These are phyloP conservation scores for Calidris pygmaea DNA, from an alignment of 2,113 vertebrate species.

Conservation along the genomic window DNA sequence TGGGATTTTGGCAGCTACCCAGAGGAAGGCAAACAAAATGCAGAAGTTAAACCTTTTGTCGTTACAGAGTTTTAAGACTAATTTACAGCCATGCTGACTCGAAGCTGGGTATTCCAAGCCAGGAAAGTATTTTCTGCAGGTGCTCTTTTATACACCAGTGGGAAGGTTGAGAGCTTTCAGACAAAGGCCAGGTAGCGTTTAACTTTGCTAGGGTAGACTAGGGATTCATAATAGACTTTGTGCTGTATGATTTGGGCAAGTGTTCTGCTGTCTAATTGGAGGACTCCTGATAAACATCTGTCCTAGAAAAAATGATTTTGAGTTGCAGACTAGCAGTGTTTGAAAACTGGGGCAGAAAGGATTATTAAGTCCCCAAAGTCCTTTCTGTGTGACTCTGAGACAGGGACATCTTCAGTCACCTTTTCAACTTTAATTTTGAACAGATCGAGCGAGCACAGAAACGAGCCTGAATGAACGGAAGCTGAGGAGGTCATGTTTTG, in stretches of 20 bases:
- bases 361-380: not conserved
- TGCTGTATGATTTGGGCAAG: not conserved
- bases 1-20: not conserved
- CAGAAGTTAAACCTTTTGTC: not conserved
- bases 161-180: not conserved
- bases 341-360: not conserved
- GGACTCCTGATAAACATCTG: not conserved
- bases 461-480: not conserved
- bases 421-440: constrained; percentile 4
- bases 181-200: not conserved
- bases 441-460: constrained; percentile 54
- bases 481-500: not conserved
- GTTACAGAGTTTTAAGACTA: not conserved
- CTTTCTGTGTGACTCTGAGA: not conserved
- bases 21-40: not conserved
- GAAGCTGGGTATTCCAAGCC: not conserved
- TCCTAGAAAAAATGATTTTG: not conserved
- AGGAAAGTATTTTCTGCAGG: not conserved
- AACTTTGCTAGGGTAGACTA: not conserved
- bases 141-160: not conserved
- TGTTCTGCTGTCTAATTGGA: not conserved
- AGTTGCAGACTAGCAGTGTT: not conserved
- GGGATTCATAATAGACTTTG: not conserved
- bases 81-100: not conserved
- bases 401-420: not conserved